Conservation (phyloP, 2,113 vertebrate genomes). For the Alethe castanea region DNA sequence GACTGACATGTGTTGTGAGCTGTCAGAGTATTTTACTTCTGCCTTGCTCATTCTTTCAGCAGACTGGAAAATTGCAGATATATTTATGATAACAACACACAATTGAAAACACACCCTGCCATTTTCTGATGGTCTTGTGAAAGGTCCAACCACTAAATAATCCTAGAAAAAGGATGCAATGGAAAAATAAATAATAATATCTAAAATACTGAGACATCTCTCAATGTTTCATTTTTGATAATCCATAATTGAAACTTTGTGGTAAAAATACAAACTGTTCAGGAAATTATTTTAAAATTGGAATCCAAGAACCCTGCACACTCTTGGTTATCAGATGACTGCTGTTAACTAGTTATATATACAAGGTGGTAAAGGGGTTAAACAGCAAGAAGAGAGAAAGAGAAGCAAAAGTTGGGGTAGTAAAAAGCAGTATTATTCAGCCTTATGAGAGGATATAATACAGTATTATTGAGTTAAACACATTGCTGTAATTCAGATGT, state of each 20-base stretch:
- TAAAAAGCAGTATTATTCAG: background rate
- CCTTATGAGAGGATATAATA: background rate
- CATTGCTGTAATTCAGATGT: background rate
- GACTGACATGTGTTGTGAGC: background rate
- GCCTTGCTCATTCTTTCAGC: slow-evolving; percentile 16
- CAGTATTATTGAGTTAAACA: background rate
- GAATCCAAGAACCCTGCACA: background rate
- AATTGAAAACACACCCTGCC: background rate
- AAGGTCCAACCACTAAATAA: background rate
- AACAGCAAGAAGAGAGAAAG: background rate
- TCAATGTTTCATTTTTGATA: background rate
- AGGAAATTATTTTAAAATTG: background rate
- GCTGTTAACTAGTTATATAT: background rate
- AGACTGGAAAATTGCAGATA: background rate
- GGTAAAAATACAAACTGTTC: background rate
- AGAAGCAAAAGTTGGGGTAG: background rate
- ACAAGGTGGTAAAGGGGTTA: background rate
- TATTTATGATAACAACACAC: background rate
- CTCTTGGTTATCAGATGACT: background rate
- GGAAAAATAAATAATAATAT: background rate
- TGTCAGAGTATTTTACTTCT: slow-evolving; percentile 41
- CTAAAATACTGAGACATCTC: background rate
- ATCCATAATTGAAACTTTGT: background rate
- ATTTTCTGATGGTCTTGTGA: background rate
- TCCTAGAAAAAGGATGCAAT: background rate